Evolutionary conservation across 2,888 invertebrate genomes (phyloP).

Genomic region (Drosophila picticornis): DNA sequence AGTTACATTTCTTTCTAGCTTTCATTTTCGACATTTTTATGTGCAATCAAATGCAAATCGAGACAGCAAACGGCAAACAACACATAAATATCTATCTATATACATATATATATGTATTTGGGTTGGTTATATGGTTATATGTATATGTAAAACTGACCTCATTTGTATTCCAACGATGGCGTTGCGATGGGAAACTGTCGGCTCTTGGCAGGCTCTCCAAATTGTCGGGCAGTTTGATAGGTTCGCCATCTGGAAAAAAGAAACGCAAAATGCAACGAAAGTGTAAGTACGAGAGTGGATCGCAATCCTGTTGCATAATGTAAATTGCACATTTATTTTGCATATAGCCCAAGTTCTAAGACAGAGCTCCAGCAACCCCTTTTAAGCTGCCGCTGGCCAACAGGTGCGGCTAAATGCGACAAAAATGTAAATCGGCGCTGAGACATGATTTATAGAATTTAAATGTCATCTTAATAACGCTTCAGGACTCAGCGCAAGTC

Average conservation of each 20-base stretch:
- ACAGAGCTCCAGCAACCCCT: not conserved
- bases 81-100: slow-evolving; percentile 32
- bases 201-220: slow-evolving; percentile 97
- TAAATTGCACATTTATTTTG: slow-evolving; percentile 55
- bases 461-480: slow-evolving; percentile 74
- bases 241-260: slow-evolving; percentile 91
- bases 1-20: slow-evolving; percentile 41
- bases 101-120: slow-evolving; percentile 11
- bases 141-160: slow-evolving; percentile 89
- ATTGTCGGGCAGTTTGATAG: slow-evolving; percentile 97
- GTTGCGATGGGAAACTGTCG: slow-evolving; percentile 96
- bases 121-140: slow-evolving; percentile 7
- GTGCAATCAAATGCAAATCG: slow-evolving; percentile 79
- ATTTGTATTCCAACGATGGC: slow-evolving; percentile 99
- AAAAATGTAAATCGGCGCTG: slow-evolving; percentile 70
- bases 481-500: slow-evolving; percentile 4
- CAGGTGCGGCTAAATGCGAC: slow-evolving; percentile 77
- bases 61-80: slow-evolving; percentile 50
- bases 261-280: slow-evolving; percentile 57
- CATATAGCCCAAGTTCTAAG: slow-evolving; percentile 31
- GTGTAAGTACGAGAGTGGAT: slow-evolving; percentile 59
- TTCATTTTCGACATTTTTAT: slow-evolving; percentile 75
- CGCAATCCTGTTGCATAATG: slow-evolving; percentile 59
- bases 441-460: slow-evolving; percentile 73
- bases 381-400: slow-evolving; percentile 42